Percentiles rank a stretch among this genome's conserved stretches.
Conservation (phyloP, 2,888 invertebrate genomes). For the Suillia variegata region DNA sequence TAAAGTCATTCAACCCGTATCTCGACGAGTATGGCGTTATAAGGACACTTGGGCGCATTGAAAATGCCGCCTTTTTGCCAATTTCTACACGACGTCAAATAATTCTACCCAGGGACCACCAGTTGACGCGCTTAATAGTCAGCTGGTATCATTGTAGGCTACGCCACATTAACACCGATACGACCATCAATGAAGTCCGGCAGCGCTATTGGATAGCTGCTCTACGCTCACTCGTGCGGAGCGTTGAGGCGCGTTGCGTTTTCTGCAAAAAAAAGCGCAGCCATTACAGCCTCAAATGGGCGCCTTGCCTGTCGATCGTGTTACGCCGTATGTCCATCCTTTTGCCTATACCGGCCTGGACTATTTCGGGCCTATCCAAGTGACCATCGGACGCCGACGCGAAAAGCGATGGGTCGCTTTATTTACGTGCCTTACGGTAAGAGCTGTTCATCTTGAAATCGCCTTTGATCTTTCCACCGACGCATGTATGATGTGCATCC, state of each 20-base stretch:
- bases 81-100: too few species aligned
- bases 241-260: background rate
- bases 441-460: background rate
- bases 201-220: too few species aligned
- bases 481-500: slow-evolving; percentile 4
- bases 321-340: slow-evolving; percentile 2
- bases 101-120: too few species aligned
- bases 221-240: too few species aligned
- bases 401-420: slow-evolving; percentile 3
- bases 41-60: too few species aligned
- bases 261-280: background rate
- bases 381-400: background rate
- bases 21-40: too few species aligned
- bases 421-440: background rate
- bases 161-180: too few species aligned
- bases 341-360: background rate
- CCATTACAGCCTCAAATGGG: background rate
- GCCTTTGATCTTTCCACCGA: background rate
- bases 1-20: too few species aligned
- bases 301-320: background rate
- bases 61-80: too few species aligned
- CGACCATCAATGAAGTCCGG: too few species aligned
- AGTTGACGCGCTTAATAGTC: too few species aligned
- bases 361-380: background rate
- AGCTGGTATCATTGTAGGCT: too few species aligned